Evolutionary conservation across 2,888 invertebrate species (phyloP), one percentile per base, ranked within the genome.

Genomic region (Oscheius sp.): DNA sequence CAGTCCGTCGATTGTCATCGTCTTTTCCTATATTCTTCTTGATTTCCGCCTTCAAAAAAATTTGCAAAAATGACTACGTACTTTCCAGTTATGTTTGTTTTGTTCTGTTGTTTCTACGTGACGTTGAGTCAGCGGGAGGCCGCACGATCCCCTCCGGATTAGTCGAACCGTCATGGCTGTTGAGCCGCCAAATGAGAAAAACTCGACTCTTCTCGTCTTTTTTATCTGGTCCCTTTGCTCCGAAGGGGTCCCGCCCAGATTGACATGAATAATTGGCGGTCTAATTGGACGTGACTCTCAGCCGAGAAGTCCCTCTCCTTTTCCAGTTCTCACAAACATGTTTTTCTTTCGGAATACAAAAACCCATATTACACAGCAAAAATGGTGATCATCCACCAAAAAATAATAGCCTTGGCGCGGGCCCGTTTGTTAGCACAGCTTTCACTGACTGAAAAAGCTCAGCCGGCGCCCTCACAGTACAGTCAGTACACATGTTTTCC

Each of bases 41-140:
- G 43, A 63, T 45, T 63, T 63, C 21, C 43, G 45, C 0, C 45
- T 6, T 45, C 63, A 63, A 45, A 63, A 49, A 49, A 49, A 43
- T 18, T 45, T 61, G 61, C 61, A 61, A 61, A 41, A n/a, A n/a
- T n/a, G n/a, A 45, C 45, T 29, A 29, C 16, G n/a, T 66, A 49
- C 52, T 46, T 6, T 29, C 25, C 66, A 52, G 66, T 52, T 52
- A 16, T 52, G 49, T 29, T 66, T 66, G 66, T 66, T 66, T 61
- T 61, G 58, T 45, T 41, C 61, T 66, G 66, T 52, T 52, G 66
- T 66, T 52, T 66, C 66, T 66, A 49, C 66, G 66, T 66, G 66
- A 52, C 66, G 66, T 66, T 61, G 52, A 66, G 52, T 66, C 66
- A 66, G 49, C 66, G 49, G 46, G 49, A 52, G n/a, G 27, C 52